Evolutionary conservation across 2,888 invertebrate species (phyloP).

Genomic region (Zygothrica quintamaculata): DNA sequence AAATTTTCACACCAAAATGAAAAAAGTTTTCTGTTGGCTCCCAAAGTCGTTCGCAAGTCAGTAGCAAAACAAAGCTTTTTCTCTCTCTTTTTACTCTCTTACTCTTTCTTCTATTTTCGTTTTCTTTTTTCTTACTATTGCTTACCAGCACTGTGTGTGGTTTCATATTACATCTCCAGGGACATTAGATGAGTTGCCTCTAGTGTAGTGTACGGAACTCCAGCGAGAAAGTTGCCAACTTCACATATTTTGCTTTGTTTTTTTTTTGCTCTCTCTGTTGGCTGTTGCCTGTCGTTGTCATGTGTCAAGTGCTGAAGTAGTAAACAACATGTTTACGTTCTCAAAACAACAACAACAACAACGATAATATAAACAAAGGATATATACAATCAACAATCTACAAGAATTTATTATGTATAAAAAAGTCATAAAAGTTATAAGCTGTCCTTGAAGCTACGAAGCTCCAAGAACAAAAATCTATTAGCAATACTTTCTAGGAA

Average conservation of each 20-base stretch:
- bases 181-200: constrained; percentile 9
- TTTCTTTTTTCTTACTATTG: neutral
- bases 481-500: neutral
- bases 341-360: constrained; percentile 26
- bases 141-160: constrained; percentile 13
- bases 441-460: constrained; percentile 46
- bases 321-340: constrained; percentile 63
- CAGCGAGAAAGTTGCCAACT: neutral
- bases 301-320: constrained; percentile 66
- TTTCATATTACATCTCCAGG: constrained; percentile 27
- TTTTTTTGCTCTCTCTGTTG: neutral
- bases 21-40: constrained; percentile 56
- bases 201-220: neutral
- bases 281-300: constrained; percentile 59
- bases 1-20: constrained; percentile 76
- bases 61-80: constrained; percentile 22
- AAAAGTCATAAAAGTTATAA: constrained; percentile 9
- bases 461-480: constrained; percentile 5
- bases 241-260: neutral
- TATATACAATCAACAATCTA: constrained; percentile 7
- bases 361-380: constrained; percentile 6
- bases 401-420: constrained; percentile 18
- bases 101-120: neutral
- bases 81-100: neutral
- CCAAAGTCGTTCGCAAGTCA: constrained; percentile 50